These are phyloP conservation scores for Sepiola atlantica DNA, from an alignment of 2,888 invertebrate species.

Conservation along the genomic window DNA sequence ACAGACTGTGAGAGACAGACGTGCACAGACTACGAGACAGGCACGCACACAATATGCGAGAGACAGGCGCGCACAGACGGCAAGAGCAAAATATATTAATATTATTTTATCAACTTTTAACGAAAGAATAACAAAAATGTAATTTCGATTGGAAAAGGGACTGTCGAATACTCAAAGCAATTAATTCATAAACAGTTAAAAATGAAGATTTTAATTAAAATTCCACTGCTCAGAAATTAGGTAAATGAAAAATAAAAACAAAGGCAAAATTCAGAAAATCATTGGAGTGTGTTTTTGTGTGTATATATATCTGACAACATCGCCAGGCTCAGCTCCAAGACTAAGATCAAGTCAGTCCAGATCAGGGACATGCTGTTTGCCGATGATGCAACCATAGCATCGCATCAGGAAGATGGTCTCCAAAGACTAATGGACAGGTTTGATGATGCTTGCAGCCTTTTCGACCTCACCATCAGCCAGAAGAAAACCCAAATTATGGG, in stretches of 20 bases:
- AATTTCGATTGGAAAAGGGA: neutral
- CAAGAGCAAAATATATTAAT: neutral
- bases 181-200: neutral
- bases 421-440: too few relatives aligned
- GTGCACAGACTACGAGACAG: neutral
- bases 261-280: neutral
- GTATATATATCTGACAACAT: too few relatives aligned
- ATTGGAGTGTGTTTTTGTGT: neutral
- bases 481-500: too few relatives aligned
- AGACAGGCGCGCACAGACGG: neutral
- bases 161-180: neutral
- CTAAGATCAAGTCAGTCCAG: too few relatives aligned
- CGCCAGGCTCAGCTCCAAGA: too few relatives aligned
- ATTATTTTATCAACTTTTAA: neutral
- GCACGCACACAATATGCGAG: neutral
- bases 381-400: too few relatives aligned
- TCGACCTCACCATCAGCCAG: too few relatives aligned
- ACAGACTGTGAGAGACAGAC: neutral
- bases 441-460: too few relatives aligned
- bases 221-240: neutral
- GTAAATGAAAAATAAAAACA: neutral
- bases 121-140: neutral
- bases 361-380: too few relatives aligned
- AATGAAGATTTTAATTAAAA: neutral
- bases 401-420: too few relatives aligned